These are phyloP conservation scores for Spisula subtruncata DNA, from an alignment of 2,888 invertebrate genomes.

Conservation along the genomic window DNA sequence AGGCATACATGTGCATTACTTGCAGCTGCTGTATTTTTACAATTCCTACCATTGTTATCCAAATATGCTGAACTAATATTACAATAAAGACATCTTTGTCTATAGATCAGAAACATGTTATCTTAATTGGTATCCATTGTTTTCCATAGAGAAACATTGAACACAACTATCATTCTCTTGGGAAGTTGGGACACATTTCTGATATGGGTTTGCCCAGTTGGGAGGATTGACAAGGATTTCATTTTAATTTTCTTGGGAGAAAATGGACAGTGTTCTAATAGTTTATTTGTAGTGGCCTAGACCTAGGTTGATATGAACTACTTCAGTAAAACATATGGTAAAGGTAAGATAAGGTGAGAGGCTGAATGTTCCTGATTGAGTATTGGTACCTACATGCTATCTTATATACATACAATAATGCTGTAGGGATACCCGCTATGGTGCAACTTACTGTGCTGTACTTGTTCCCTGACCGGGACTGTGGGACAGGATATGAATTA, in stretches of 20 bases:
- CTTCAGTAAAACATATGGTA: constrained; percentile 18
- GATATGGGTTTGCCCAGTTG: not conserved
- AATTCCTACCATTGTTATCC: too few species aligned
- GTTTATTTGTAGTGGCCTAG: not conserved
- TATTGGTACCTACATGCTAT: not conserved
- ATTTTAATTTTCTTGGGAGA: not conserved
- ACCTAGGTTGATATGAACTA: not conserved
- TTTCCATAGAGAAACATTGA: not conserved
- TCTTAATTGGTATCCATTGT: not conserved
- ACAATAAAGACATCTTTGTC: too few species aligned
- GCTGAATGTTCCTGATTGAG: not conserved
- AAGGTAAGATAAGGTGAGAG: constrained; percentile 25
- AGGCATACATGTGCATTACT: too few species aligned
- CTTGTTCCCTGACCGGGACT: not conserved
- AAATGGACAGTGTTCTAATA: not conserved
- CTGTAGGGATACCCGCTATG: too few species aligned
- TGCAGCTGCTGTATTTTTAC: too few species aligned
- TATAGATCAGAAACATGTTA: too few species aligned
- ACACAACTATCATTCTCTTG: not conserved
- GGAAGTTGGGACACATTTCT: not conserved
- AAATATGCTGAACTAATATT: too few species aligned
- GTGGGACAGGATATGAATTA: not conserved
- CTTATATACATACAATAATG: not conserved
- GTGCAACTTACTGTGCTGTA: too few species aligned
- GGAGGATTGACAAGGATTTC: not conserved